Base-by-base conservation (phyloP, 1,140 invertebrate genomes). In the Centruroides vittatus region DNA sequence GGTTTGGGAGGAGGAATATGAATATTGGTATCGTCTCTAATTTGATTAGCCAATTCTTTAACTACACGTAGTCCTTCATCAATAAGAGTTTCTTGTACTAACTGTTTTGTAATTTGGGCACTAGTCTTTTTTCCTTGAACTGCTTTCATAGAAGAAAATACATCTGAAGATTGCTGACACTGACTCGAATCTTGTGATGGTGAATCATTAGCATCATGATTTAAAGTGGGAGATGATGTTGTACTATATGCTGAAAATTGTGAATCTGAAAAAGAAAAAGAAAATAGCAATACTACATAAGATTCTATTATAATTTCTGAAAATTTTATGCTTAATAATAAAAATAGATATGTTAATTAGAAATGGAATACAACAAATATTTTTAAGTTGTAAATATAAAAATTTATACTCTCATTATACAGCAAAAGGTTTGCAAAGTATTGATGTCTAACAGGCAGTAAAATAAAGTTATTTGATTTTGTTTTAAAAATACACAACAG, bases 211-310 rank as follows among this genome's bases (percentile, higher is more conserved):
- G 68, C 65, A 54, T 70, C 69, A 58, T 80, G 80, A 46, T 80
- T 79, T 55, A 58, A 53, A 23, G 58, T 60, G 12, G 84, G 83
- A 48, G 84, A 85, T 69, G 82, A 84, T 48, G 82, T 81, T 70
- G 84, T 85, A 69, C 84, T 86, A 66, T 84, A 86, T 0, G 59
- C 59, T 47, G 84, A 85, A 68, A 82, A 83, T 60, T 84, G 78
- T 35, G 83, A 86, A 70, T 86, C 84, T 36, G 59, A 13, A 59
- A 61, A 51, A 46, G 10, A 9, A 47, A 41, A 10, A 35, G 8
- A 23, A 9, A 47, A 41, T 34, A 35, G 8, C 3, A 13, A 56
- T 46, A 35, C 3, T 8, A 36, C 6, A 55, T n/a, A 35, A 34
- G 35, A 34, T 13, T 13, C 5, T 55, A 8, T 5, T 47, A 47